Evolutionary conservation across 1,140 invertebrate genomes (phyloP).

Genomic region (Drosophila tani): DNA sequence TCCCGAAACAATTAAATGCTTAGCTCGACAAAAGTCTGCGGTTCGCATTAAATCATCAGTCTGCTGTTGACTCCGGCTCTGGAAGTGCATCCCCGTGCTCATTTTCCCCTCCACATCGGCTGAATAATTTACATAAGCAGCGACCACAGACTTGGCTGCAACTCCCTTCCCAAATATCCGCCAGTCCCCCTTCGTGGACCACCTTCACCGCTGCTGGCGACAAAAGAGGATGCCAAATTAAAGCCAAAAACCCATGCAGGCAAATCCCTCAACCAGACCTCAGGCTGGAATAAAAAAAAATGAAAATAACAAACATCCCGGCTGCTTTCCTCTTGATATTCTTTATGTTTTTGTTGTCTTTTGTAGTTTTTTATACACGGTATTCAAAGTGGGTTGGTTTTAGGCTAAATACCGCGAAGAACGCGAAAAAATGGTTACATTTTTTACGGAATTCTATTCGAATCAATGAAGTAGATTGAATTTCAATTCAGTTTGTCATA

Average conservation of each 20-base stretch:
- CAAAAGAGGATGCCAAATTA: slow-evolving; percentile 71
- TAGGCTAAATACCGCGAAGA: not conserved
- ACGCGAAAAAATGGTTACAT: not conserved
- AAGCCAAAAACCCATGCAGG: slow-evolving; percentile 78
- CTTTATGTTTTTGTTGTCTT: slow-evolving; percentile 27
- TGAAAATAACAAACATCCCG: slow-evolving; percentile 45
- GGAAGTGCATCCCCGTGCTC: slow-evolving; percentile 29
- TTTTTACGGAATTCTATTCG: not conserved
- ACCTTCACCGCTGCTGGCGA: slow-evolving; percentile 35
- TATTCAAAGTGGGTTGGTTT: slow-evolving; percentile 10
- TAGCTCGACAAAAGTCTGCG: slow-evolving; percentile 82
- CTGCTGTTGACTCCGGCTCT: slow-evolving; percentile 58
- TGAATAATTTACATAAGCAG: slow-evolving; percentile 83
- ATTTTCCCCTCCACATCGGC: slow-evolving; percentile 45
- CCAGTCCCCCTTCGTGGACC: not conserved
- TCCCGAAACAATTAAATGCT: slow-evolving; percentile 81
- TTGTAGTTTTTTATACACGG: slow-evolving; percentile 22
- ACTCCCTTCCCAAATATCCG: slow-evolving; percentile 4
- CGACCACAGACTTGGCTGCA: slow-evolving; percentile 65
- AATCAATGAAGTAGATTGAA: not conserved
- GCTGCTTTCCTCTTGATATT: slow-evolving; percentile 26
- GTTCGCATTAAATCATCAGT: slow-evolving; percentile 83
- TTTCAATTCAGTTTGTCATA: not conserved
- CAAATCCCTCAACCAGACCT: slow-evolving; percentile 74
- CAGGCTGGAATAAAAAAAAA: slow-evolving; percentile 44